Evolutionary conservation across 37 sponge, comb jelly and placozoan genomes (phyloP).

Genomic region (Haliclona indistincta): DNA sequence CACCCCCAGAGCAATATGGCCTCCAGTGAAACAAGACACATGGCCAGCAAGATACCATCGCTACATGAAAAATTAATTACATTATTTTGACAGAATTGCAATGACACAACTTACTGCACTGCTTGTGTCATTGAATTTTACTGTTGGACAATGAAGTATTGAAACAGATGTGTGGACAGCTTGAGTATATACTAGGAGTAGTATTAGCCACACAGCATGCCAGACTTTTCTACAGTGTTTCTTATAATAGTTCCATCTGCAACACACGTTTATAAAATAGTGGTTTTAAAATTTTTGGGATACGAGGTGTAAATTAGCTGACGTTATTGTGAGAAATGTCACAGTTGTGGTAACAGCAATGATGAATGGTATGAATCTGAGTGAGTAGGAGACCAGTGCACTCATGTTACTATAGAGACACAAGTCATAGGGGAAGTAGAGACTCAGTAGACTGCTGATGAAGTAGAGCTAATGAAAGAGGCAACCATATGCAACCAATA

Average conservation of each 20-base stretch:
- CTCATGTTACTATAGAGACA: conserved; percentile 63
- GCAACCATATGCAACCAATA: background rate
- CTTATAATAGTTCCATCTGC: background rate
- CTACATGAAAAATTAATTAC: conserved; percentile 25
- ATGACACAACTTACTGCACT: too few relatives aligned
- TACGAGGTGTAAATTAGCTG: background rate
- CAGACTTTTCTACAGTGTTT: background rate
- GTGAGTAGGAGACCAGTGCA: conserved; percentile 43
- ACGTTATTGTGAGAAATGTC: background rate
- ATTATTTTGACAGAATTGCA: too few relatives aligned
- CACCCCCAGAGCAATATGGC: conserved; percentile 46
- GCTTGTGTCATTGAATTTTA: conserved; percentile 24
- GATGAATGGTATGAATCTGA: conserved; percentile 61
- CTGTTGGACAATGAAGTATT: conserved; percentile 58
- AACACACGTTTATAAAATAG: background rate
- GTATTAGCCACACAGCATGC: conserved; percentile 57
- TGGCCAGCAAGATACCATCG: conserved; percentile 61
- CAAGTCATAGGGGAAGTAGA: conserved; percentile 85
- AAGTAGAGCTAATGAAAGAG: conserved; percentile 49
- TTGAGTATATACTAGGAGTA: conserved; percentile 49
- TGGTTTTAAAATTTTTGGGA: background rate
- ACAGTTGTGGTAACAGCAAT: conserved; percentile 23
- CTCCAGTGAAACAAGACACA: conserved; percentile 55
- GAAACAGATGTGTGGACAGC: conserved; percentile 63
- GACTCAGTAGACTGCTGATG: conserved; percentile 51